Conservation (phyloP, 2,797 vertebrate species). For the Borostomias antarcticus region DNA sequence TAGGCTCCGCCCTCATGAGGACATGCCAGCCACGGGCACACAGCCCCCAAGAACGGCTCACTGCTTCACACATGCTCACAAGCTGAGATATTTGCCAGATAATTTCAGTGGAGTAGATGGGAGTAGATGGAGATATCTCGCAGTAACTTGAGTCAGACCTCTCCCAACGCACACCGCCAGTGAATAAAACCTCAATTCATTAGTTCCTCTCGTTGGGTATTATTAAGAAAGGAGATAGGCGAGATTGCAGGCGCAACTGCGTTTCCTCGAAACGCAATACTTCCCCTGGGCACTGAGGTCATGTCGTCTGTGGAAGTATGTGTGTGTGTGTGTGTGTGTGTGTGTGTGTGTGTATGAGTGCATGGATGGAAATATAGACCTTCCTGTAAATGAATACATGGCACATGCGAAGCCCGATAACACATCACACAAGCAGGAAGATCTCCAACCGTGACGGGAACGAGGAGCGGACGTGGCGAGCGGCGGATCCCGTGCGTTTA, state of each 20-base stretch:
- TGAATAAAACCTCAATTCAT: slow-evolving; percentile 37
- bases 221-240: slow-evolving; percentile 31
- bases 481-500: slow-evolving; percentile 12
- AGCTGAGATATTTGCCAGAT: slow-evolving; percentile 46
- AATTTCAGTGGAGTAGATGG: slow-evolving; percentile 51
- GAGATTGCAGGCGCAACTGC: slow-evolving; percentile 28
- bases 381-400: slow-evolving; percentile 57
- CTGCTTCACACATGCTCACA: slow-evolving; percentile 47
- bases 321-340: slow-evolving; percentile 17
- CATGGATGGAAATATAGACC: slow-evolving; percentile 52
- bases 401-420: slow-evolving; percentile 51
- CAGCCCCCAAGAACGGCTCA: slow-evolving; percentile 51
- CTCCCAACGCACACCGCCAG: slow-evolving; percentile 28
- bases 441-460: slow-evolving; percentile 53
- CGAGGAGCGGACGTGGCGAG: too few species aligned
- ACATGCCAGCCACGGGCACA: slow-evolving; percentile 57
- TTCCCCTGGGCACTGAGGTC: slow-evolving; percentile 42
- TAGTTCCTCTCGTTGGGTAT: slow-evolving; percentile 37
- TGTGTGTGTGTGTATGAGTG: slow-evolving; percentile 5
- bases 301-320: slow-evolving; percentile 13
- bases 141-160: too few species aligned
- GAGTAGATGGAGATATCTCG: slow-evolving; percentile 10
- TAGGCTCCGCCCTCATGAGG: slow-evolving; percentile 52
- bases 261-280: slow-evolving; percentile 31
- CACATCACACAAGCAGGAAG: slow-evolving; percentile 53